Evolutionary conservation across 1,140 invertebrate genomes (phyloP).

Genomic region (Drosophila fuyamai): DNA sequence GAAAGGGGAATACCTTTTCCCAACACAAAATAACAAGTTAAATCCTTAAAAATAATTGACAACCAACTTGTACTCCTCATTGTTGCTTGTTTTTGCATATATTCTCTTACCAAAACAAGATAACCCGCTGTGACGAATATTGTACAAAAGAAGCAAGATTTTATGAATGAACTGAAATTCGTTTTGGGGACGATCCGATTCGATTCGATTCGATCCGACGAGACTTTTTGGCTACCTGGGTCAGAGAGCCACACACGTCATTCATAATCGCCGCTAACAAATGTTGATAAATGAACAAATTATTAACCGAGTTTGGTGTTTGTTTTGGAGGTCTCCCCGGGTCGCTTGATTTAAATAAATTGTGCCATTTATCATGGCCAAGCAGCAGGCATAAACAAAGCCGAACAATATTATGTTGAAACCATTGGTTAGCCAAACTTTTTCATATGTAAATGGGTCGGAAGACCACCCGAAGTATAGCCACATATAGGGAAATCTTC

Average conservation of each 20-base stretch:
- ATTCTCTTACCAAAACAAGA: constrained; percentile 14
- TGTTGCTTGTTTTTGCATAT: constrained; percentile 12
- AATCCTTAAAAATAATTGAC: constrained; percentile 12
- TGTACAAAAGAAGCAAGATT: constrained; percentile 34
- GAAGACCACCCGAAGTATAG: constrained; percentile 65
- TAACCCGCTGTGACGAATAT: constrained; percentile 31
- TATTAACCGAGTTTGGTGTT: constrained; percentile 69
- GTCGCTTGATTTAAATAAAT: constrained; percentile 80
- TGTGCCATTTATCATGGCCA: constrained; percentile 72
- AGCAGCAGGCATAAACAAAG: constrained; percentile 42
- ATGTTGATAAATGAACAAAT: constrained; percentile 80
- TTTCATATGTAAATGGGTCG: constrained; percentile 75
- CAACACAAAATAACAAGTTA: background rate
- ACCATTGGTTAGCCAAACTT: constrained; percentile 74
- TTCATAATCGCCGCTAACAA: constrained; percentile 80
- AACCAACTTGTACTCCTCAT: background rate
- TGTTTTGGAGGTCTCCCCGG: constrained; percentile 32
- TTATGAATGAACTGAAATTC: constrained; percentile 54
- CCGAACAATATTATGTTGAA: constrained; percentile 79
- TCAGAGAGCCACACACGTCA: constrained; percentile 54
- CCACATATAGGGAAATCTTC: constrained; percentile 19
- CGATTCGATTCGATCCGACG: constrained; percentile 10
- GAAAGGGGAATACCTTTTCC: background rate
- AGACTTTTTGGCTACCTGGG: constrained; percentile 41
- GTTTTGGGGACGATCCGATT: constrained; percentile 26